phyloP scores from a whole-genome alignment of 2,797 vertebrate species.

The Muraenolepis orangiensis region DNA sequence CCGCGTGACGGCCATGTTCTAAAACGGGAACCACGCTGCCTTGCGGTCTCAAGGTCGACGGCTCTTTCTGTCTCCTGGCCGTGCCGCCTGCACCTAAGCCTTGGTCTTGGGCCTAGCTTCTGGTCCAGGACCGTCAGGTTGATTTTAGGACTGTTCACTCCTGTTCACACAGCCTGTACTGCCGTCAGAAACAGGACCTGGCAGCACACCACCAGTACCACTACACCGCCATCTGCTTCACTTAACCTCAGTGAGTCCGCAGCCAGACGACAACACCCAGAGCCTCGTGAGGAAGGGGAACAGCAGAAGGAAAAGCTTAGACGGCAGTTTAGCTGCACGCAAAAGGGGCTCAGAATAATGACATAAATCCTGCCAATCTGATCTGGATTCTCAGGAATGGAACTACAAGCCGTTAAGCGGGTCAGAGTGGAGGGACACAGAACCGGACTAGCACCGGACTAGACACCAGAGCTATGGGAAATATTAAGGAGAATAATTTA shows the following conservation, averaged over 20 bases:
- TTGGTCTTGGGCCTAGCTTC: conserved; percentile 18
- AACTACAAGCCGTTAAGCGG: background rate
- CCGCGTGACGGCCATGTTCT: conserved; percentile 23
- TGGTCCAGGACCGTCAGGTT: conserved; percentile 22
- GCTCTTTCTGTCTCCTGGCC: no score
- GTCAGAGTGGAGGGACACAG: background rate
- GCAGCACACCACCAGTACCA: no score
- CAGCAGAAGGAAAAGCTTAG: conserved; percentile 2
- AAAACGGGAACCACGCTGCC: conserved; percentile 37
- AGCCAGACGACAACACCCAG: background rate
- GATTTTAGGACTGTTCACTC: background rate
- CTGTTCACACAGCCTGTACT: background rate
- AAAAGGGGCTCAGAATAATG: background rate
- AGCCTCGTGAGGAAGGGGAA: background rate
- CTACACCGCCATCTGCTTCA: no score
- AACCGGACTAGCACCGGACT: background rate
- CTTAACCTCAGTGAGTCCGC: no score
- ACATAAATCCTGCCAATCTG: background rate
- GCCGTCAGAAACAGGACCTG: background rate
- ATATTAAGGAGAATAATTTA: background rate
- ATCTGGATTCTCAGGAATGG: conserved; percentile 2
- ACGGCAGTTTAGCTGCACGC: background rate
- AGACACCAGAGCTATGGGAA: background rate
- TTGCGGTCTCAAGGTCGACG: conserved; percentile 44
- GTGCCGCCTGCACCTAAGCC: conserved; percentile 20